A percentile compares a stretch with the other conserved stretches of the same genome.
These are phyloP conservation scores for Apodemia duryi DNA, from an alignment of 2,888 invertebrate species.

Conservation along the genomic window DNA sequence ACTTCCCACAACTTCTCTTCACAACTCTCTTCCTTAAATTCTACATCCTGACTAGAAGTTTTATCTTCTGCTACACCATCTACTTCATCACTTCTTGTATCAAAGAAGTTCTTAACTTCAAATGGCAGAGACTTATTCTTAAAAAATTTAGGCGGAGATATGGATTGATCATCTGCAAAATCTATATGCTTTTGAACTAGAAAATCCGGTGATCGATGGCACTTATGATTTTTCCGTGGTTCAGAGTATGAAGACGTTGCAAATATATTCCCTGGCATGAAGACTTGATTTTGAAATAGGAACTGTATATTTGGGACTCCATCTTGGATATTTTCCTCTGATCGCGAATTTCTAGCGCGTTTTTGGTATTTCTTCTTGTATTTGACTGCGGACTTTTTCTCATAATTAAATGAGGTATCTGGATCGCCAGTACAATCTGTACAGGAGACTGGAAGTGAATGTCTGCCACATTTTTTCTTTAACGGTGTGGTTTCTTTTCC, in stretches of 20 bases:
- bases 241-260: slow-evolving; percentile 50
- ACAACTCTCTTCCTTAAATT: slow-evolving; percentile 43
- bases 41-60: slow-evolving; percentile 46
- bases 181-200: slow-evolving; percentile 58
- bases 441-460: slow-evolving; percentile 65
- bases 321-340: slow-evolving; percentile 45
- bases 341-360: slow-evolving; percentile 48
- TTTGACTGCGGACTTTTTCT: slow-evolving; percentile 62
- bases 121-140: slow-evolving; percentile 61
- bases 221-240: slow-evolving; percentile 36
- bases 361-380: slow-evolving; percentile 58
- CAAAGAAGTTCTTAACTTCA: slow-evolving; percentile 50
- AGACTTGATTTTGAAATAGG: slow-evolving; percentile 72
- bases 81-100: slow-evolving; percentile 43
- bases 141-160: slow-evolving; percentile 54
- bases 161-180: slow-evolving; percentile 39
- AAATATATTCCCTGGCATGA: slow-evolving; percentile 65
- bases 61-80: slow-evolving; percentile 47
- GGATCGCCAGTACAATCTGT: slow-evolving; percentile 59
- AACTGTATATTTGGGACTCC: slow-evolving; percentile 68
- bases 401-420: slow-evolving; percentile 65
- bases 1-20: slow-evolving; percentile 64
- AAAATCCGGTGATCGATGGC: slow-evolving; percentile 49
- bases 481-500: slow-evolving; percentile 51
- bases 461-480: slow-evolving; percentile 63